Base-by-base conservation (phyloP, 1,140 invertebrate genomes). In the Whitmania pigra region DNA sequence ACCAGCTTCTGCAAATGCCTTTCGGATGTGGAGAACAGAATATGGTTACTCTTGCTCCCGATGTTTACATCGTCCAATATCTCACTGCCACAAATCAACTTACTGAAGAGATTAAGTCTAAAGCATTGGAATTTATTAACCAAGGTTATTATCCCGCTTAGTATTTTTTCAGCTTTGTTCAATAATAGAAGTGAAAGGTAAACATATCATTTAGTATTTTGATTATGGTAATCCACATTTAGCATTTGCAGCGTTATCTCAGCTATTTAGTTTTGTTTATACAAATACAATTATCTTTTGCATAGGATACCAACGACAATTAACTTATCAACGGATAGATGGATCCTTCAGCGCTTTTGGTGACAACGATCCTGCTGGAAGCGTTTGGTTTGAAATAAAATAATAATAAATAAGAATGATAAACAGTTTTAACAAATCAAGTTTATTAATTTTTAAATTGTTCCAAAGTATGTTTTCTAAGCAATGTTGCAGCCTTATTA, bases 311-410 rank as follows among this genome's bases (percentile, higher is more conserved):
- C 95, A 98, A 78, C 86, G 91, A 74, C 88, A 98, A 80, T 85
- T 98, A 75, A 93, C 89, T 6, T 98, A 93, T 81, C 88, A 88
- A 73, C 88, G 90, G 71, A 79, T 83, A 9, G 94, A 97, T 80
- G 93, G 93, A 2, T 96, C 93, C 0, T 99, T 97, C 80, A 93
- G 92, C 79, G 89, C 92, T 25, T 97, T 97, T 81, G 92, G 91
- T 53, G 86, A 88, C 73, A 85, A 86, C 25, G 90, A 95, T 78
- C 82, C 85, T n/a, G 87, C 85, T 73, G 90, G 94, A 17, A 94
- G 91, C 78, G 91, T 93, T 22, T 98, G 93, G 93, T 85, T 71
- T 49, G 43, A 11, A 5, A 49, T 49, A 15, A 49, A 60, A 60
- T 17, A 22, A 17, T 7, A 60, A 60, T 27, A 9, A 22, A 6